Evolutionary conservation across 2,888 invertebrate genomes (phyloP), one percentile per base, ranked within the genome.

Genomic region (Hartigia nigra): DNA sequence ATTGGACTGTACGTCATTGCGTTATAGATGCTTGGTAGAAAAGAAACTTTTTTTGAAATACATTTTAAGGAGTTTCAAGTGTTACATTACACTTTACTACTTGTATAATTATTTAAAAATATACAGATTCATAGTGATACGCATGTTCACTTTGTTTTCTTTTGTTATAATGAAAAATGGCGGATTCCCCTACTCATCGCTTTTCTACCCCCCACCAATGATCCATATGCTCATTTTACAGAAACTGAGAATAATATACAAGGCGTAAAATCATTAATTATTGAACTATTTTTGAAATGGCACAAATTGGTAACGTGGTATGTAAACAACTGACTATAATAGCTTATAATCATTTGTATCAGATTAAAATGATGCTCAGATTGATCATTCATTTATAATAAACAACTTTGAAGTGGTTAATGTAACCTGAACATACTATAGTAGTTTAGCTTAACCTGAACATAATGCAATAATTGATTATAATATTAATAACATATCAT

Each of bases 251-350:
- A 23, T 55, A 55, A 55, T 55, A 55, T 55, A 55, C 23, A 14
- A 55, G 9, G 55, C 5, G 23, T 55, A 55, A 23, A 55, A 9
- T 55, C 23, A 5, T 55, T 55, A 55, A 55, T 55, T 55, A 23
- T 55, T 55, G 23, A 55, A 55, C 9, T 14, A 23, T 9, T 55
- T 55, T 23, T 55, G 55, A 55, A 72, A 90, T 90, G 89, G 87
- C 89, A 32, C 82, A 81, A 72, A 84, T 89, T 76, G 89, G 86
- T 31, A 82, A 89, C 76, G 83, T 90, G 77, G 90, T 90, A 82
- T 32, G 72, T 72, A 72, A 72, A 32, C 3, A 23, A 55, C 2
- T 9, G 23, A 9, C 9, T 23, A 55, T 23, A 55, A 55, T 55
- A 23, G 14, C 23, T 55, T 55, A 55, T 55, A 55, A 55, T 23